Percentiles rank a stretch among this genome's conserved stretches.
phyloP scores from a whole-genome alignment of 2,797 vertebrate species.

The Molossus molossus region DNA sequence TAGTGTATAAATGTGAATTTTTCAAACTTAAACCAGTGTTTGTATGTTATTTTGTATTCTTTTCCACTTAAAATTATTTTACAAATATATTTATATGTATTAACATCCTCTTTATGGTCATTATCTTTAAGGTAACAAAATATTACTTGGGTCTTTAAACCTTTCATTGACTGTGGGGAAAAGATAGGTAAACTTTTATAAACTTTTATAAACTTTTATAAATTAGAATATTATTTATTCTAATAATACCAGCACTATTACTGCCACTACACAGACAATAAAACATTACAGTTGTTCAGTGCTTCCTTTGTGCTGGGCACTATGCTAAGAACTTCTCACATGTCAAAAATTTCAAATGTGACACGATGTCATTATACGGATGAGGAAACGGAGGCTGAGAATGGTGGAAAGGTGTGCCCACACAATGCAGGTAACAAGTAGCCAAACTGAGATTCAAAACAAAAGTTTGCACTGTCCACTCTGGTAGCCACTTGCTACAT shows the following conservation, averaged over 20 bases:
- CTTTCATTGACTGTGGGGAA: not conserved
- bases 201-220: not conserved
- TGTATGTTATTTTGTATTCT: not conserved
- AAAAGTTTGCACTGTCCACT: not conserved
- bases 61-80: constrained; percentile 40
- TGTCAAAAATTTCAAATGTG: not conserved
- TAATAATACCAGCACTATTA: not conserved
- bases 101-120: not conserved
- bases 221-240: too few species aligned
- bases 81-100: not conserved
- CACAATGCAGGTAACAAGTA: too few species aligned
- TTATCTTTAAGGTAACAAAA: not conserved
- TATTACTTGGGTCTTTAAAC: not conserved
- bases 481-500: not conserved
- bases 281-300: not conserved
- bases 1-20: not conserved
- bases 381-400: not conserved
- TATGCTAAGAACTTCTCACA: not conserved
- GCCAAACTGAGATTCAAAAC: not conserved
- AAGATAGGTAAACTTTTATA: not conserved
- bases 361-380: not conserved
- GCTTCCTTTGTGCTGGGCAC: not conserved
- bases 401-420: not conserved
- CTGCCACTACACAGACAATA: not conserved
- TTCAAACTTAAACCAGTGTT: not conserved